These are phyloP conservation scores for Chironex yamaguchii DNA, from an alignment of 30 jellyfish, hydroid and myxozoan genomes.

Conservation along the genomic window DNA sequence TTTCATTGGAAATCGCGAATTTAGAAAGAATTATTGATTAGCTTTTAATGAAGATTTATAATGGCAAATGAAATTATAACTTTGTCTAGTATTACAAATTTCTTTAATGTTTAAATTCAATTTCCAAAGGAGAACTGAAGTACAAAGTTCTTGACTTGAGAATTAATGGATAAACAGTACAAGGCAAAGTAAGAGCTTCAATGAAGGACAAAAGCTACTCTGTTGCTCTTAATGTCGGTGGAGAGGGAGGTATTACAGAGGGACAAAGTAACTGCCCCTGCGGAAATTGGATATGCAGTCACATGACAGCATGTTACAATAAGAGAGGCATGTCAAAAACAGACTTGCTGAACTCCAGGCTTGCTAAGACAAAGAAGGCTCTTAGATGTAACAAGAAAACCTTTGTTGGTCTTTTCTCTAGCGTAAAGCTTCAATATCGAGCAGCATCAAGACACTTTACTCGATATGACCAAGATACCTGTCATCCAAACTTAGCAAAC, in stretches of 20 bases:
- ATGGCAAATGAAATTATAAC: slow-evolving; percentile 4
- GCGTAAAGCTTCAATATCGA: not conserved
- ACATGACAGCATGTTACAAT: slow-evolving; percentile 24
- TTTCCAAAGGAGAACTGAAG: slow-evolving; percentile 4
- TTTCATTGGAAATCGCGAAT: too few species aligned
- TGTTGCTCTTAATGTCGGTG: not conserved
- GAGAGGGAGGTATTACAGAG: slow-evolving; percentile 4
- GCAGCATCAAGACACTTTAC: not conserved
- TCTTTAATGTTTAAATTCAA: not conserved
- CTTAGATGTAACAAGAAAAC: not conserved
- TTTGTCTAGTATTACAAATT: not conserved
- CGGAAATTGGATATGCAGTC: slow-evolving; percentile 31
- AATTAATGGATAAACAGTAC: not conserved
- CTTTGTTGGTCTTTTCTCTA: slow-evolving; percentile 1
- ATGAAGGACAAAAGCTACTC: slow-evolving; percentile 29
- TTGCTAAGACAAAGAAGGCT: slow-evolving; percentile 11
- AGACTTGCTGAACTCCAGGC: slow-evolving; percentile 27
- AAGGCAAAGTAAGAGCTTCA: slow-evolving; percentile 19
- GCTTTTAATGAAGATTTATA: too few species aligned
- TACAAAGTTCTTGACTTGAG: not conserved
- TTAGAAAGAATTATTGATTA: too few species aligned
- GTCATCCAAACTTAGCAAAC: not conserved
- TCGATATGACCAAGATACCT: not conserved
- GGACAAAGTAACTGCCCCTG: slow-evolving; percentile 9
- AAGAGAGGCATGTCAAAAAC: slow-evolving; percentile 41